These are phyloP conservation scores for Alosa sapidissima DNA, from an alignment of 2,797 vertebrate genomes.

Conservation along the genomic window DNA sequence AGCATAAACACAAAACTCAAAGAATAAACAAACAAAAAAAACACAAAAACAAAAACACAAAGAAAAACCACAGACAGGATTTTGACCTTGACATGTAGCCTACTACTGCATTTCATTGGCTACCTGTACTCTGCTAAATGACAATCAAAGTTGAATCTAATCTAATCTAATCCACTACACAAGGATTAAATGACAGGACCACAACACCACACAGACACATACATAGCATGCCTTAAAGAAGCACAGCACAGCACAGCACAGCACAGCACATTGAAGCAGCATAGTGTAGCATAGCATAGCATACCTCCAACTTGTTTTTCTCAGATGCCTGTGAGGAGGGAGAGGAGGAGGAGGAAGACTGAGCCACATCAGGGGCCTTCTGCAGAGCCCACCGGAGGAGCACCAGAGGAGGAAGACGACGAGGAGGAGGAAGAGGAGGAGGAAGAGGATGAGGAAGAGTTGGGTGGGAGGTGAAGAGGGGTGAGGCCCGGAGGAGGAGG, in stretches of 20 bases:
- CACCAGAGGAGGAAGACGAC: slow-evolving; percentile 39
- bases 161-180: too few species aligned
- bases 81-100: not conserved
- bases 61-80: not conserved
- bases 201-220: slow-evolving; percentile 11
- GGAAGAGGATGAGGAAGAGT: slow-evolving; percentile 40
- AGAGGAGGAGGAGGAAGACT: slow-evolving; percentile 82
- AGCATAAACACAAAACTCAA: not conserved
- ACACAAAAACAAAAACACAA: not conserved
- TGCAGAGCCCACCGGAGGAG: slow-evolving; percentile 60
- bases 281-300: not conserved
- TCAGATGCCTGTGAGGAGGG: slow-evolving; percentile 86
- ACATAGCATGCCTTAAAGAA: slow-evolving; percentile 21
- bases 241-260: slow-evolving; percentile 25
- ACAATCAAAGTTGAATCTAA: too few species aligned
- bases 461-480: too few species aligned
- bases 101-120: too few species aligned
- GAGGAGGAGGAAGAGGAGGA: slow-evolving; percentile 53
- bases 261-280: not conserved
- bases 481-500: slow-evolving; percentile 24
- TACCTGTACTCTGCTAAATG: too few species aligned
- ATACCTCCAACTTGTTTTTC: slow-evolving; percentile 90
- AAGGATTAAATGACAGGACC: too few species aligned
- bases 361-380: slow-evolving; percentile 85
- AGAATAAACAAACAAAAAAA: not conserved